Evolutionary conservation across 2,797 vertebrate species (phyloP).

Genomic region (Poecilia velifera): DNA sequence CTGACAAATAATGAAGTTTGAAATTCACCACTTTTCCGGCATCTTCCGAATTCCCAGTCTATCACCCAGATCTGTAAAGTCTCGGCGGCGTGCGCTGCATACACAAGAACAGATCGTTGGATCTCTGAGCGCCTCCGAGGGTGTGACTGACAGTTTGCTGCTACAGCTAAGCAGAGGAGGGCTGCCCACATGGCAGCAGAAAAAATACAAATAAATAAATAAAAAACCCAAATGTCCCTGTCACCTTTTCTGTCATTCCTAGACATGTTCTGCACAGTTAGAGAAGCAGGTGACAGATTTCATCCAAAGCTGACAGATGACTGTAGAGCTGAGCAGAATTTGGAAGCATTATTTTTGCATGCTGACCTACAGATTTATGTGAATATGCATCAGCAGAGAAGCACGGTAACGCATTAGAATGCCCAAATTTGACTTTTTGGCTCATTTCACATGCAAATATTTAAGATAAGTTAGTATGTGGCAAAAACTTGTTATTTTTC

Average conservation of each 20-base stretch:
- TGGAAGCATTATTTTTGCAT: neutral
- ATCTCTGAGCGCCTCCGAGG: conserved; percentile 37
- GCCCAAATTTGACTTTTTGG: neutral
- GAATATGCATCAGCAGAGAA: neutral
- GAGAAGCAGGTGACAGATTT: conserved; percentile 36
- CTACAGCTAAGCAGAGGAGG: conserved; percentile 40
- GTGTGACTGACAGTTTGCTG: conserved; percentile 42
- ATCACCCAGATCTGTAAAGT: neutral
- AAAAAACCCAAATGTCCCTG: conserved; percentile 29
- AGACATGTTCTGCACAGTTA: conserved; percentile 35
- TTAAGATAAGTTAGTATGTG: neutral
- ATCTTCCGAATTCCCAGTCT: neutral
- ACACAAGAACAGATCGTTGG: neutral
- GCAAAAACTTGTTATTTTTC: neutral
- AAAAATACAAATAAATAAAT: conserved; percentile 1
- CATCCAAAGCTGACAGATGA: conserved; percentile 14
- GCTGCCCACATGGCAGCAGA: conserved; percentile 40
- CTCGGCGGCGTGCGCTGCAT: neutral
- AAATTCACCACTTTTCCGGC: neutral
- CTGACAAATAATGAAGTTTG: neutral
- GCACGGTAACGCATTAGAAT: neutral
- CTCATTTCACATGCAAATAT: neutral
- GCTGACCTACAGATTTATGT: neutral
- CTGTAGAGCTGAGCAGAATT: neutral
- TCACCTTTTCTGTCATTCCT: conserved; percentile 66